Percentiles rank a stretch among this genome's conserved stretches.
phyloP scores from a whole-genome alignment of 2,888 invertebrate species.

The Gibbula magus region DNA sequence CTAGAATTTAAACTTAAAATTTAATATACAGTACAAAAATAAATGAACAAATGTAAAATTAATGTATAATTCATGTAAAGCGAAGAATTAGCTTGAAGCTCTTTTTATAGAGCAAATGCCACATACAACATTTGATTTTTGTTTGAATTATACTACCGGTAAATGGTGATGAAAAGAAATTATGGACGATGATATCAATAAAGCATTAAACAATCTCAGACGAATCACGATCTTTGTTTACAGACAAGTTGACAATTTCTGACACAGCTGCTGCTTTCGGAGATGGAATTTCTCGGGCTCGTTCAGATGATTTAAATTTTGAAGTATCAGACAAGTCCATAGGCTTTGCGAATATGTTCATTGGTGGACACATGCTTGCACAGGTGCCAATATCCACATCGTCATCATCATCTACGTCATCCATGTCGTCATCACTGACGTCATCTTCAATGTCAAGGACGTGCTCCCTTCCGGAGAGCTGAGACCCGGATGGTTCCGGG shows the following conservation, averaged over 20 bases:
- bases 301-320: not conserved
- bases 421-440: constrained; percentile 2
- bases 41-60: too few relatives aligned
- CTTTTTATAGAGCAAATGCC: not conserved
- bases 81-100: too few relatives aligned
- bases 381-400: not conserved
- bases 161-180: too few relatives aligned
- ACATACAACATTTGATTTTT: too few relatives aligned
- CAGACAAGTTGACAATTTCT: not conserved
- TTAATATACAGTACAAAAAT: too few relatives aligned
- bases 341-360: constrained; percentile 5
- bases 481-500: constrained; percentile 39
- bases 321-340: constrained; percentile 14
- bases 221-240: not conserved
- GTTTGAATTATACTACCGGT: too few relatives aligned
- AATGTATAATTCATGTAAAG: too few relatives aligned
- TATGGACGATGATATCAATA: not conserved
- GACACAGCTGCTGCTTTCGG: not conserved
- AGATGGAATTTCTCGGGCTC: not conserved
- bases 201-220: not conserved
- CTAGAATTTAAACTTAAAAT: too few relatives aligned
- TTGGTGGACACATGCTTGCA: not conserved
- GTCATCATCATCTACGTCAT: constrained; percentile 17
- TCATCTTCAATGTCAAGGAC: constrained; percentile 21
- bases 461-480: not conserved